A percentile compares a stretch with the other conserved stretches of the same genome.
phyloP scores from a whole-genome alignment of 2,113 vertebrate genomes.

The Chaenocephalus aceratus region DNA sequence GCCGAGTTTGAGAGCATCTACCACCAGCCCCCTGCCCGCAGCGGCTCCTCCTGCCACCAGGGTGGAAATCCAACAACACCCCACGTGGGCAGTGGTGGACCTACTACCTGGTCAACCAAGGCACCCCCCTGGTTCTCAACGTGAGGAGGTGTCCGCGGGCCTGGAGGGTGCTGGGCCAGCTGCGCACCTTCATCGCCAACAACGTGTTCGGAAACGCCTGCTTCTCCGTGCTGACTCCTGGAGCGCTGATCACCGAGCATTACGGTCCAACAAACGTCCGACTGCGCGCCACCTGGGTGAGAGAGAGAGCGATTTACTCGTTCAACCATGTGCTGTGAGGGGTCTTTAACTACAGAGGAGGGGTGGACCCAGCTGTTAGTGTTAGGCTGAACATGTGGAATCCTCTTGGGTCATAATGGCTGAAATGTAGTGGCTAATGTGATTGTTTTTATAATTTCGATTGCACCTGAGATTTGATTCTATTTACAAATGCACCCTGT shows the following conservation, averaged over 20 bases:
- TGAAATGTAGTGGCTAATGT: constrained; percentile 12
- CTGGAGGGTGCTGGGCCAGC: constrained; percentile 94
- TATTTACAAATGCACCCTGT: constrained; percentile 22
- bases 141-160: constrained; percentile 95
- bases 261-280: constrained; percentile 98
- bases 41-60: constrained; percentile 91
- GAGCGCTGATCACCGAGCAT: constrained; percentile 93
- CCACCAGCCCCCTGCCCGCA: constrained; percentile 89
- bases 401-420: constrained; percentile 28
- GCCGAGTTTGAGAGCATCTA: constrained; percentile 95
- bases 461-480: constrained; percentile 44
- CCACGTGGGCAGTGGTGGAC: constrained; percentile 96
- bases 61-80: constrained; percentile 95
- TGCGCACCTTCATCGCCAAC: constrained; percentile 97
- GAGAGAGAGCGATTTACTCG: constrained; percentile 23
- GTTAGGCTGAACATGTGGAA: constrained; percentile 19
- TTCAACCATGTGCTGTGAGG: constrained; percentile 19
- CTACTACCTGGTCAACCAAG: constrained; percentile 97
- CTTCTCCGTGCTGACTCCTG: constrained; percentile 94
- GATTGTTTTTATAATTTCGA: not conserved
- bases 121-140: constrained; percentile 92
- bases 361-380: constrained; percentile 35
- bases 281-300: constrained; percentile 94
- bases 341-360: not conserved
- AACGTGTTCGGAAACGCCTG: constrained; percentile 98